A percentile compares a stretch with the other conserved stretches of the same genome.
These are phyloP conservation scores for Sebastolobus altivelis DNA, from an alignment of 2,797 vertebrate genomes.

Conservation along the genomic window DNA sequence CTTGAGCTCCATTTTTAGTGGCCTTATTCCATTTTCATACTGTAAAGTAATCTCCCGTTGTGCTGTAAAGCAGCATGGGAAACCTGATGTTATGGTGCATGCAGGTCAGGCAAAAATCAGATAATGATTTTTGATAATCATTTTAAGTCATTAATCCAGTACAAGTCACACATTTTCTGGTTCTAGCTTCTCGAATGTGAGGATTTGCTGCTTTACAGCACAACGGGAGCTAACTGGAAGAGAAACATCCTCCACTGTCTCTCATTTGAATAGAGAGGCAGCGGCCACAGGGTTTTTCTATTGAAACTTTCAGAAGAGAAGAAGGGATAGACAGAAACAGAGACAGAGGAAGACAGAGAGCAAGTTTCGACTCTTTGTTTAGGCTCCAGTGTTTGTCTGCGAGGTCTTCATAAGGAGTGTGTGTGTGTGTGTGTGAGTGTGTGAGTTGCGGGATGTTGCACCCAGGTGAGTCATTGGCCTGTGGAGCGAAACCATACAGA, in stretches of 20 bases:
- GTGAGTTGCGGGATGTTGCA: constrained; percentile 45
- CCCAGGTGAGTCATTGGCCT: constrained; percentile 70
- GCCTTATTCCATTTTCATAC: not conserved
- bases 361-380: constrained; percentile 47
- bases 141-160: not conserved
- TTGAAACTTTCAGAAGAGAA: constrained; percentile 30
- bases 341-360: constrained; percentile 26
- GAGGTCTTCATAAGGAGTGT: not conserved
- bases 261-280: not conserved
- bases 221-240: not conserved
- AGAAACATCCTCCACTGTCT: not conserved
- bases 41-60: not conserved
- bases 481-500: constrained; percentile 56
- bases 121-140: not conserved
- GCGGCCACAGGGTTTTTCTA: not conserved
- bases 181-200: not conserved
- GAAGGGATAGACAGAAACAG: constrained; percentile 14
- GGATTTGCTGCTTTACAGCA: not conserved
- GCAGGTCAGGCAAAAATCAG: not conserved
- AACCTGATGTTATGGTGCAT: not conserved
- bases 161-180: not conserved
- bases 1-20: not conserved
- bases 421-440: constrained; percentile 10
- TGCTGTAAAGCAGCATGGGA: not conserved
- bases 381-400: constrained; percentile 33